Base-by-base conservation (phyloP, 1,140 invertebrate genomes). In the Drosophila pruinosa region DNA sequence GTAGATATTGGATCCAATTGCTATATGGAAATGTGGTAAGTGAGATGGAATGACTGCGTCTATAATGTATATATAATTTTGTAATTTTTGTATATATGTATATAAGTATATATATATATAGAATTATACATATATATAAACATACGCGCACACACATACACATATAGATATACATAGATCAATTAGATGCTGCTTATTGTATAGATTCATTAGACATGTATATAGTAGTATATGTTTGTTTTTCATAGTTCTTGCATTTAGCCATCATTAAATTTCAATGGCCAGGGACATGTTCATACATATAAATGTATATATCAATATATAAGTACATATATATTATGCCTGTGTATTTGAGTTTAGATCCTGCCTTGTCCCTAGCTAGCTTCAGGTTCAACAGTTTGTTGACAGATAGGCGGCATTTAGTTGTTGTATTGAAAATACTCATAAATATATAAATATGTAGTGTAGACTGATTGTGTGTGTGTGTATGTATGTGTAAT, bases 101-200 rank as follows among this genome's bases (percentile, higher is more conserved):
- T 21, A 39, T 43, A 64, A 31, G 19, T 22, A n/a, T 58, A 43
- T 43, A 26, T 22, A 8, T 56, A 50, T 39, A 38, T 57, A 56
- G 31, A 47, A 12, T 31, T 22, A 34, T 15, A 19, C 26, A 47
- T 59, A 59, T 70, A 63, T 43, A 31, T 54, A 36, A 64, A 43
- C 50, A 53, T 52, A 39, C 21, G 14, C 15, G 4, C 34, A 57
- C 39, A 57, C 28, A 65, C n/a, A 38, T 57, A 38, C 26, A 65
- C 15, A 54, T 59, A 59, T 41, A 64, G 22, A 56, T 17, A 54
- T 28, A 70, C 34, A 70, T 57, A 38, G 31, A 38, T 65, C 47
- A 38, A 63, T 65, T 65, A 48, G 41, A 59, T 68, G 31, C 26
- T 59, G 45, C 64, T 68, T 68, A 68, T 68, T 41, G 64, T 69